A percentile compares a stretch with the other conserved stretches of the same genome.
phyloP scores from a whole-genome alignment of 2,888 invertebrate genomes.

The Hypena proboscidalis region DNA sequence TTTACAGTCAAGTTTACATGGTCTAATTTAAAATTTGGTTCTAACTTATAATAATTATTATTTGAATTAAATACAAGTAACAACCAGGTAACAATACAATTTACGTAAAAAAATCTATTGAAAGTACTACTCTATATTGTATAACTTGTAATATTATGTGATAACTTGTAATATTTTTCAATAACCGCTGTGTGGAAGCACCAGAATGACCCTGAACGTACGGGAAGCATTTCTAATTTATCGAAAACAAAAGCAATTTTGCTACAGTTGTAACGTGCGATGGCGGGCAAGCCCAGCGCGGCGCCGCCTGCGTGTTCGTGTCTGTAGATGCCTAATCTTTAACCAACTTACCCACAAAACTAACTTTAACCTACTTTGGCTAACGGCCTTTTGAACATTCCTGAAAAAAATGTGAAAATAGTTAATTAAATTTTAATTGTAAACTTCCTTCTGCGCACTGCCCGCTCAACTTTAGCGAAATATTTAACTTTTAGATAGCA shows the following conservation, averaged over 20 bases:
- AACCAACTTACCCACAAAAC: conserved; percentile 60
- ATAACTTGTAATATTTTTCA: no score
- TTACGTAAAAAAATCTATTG: no score
- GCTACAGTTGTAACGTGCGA: conserved; percentile 58
- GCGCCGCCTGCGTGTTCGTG: conserved; percentile 48
- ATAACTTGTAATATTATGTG: no score
- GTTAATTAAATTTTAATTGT: conserved; percentile 44
- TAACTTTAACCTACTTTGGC: conserved; percentile 63
- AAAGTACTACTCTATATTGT: no score
- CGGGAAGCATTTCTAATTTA: conserved; percentile 64
- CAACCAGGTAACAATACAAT: no score
- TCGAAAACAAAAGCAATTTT: conserved; percentile 72
- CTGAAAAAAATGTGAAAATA: conserved; percentile 43
- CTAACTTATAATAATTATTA: no score
- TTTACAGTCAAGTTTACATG: no score
- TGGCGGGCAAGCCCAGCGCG: conserved; percentile 39
- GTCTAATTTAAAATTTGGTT: no score
- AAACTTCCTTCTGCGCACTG: conserved; percentile 29
- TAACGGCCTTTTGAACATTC: conserved; percentile 52
- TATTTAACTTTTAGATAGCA: neutral
- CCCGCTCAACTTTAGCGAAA: conserved; percentile 6
- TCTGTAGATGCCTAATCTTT: conserved; percentile 68
- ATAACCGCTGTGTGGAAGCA: no score
- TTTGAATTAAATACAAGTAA: no score
- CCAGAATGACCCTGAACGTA: conserved; percentile 47